These are phyloP conservation scores for Sarcophaga bullata DNA, from an alignment of 1,140 invertebrate species.

Conservation along the genomic window DNA sequence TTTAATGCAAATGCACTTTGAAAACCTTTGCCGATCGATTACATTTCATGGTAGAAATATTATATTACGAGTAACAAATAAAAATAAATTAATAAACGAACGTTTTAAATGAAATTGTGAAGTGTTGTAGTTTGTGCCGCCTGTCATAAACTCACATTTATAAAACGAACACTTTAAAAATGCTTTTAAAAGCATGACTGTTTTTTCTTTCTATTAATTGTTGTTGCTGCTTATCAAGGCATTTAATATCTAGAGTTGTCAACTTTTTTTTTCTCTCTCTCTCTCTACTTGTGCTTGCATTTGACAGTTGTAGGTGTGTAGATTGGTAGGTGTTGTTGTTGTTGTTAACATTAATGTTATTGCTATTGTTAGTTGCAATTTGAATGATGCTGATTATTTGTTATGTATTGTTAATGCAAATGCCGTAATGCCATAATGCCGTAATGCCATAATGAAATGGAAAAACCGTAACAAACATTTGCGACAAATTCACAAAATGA, in stretches of 20 bases:
- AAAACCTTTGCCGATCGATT: too few species aligned
- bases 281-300: neutral
- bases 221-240: conserved; percentile 1
- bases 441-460: neutral
- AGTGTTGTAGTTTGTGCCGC: neutral
- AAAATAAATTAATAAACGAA: too few species aligned
- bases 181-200: neutral
- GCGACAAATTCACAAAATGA: conserved; percentile 9
- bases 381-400: too few species aligned
- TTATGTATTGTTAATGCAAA: conserved; percentile 2
- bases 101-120: too few species aligned
- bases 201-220: conserved; percentile 22
- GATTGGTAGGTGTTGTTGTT: neutral
- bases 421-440: neutral
- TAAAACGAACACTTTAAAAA: conserved; percentile 4
- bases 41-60: too few species aligned
- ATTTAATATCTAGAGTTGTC: conserved; percentile 16
- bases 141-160: conserved; percentile 21
- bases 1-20: too few species aligned
- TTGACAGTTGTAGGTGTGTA: conserved; percentile 20
- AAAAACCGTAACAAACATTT: neutral
- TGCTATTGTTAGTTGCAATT: neutral
- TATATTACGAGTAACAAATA: too few species aligned
- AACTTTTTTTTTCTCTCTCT: neutral
- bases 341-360: neutral